Conservation (phyloP, 2,113 vertebrate species). For the Myanophis thanlyinensis region DNA sequence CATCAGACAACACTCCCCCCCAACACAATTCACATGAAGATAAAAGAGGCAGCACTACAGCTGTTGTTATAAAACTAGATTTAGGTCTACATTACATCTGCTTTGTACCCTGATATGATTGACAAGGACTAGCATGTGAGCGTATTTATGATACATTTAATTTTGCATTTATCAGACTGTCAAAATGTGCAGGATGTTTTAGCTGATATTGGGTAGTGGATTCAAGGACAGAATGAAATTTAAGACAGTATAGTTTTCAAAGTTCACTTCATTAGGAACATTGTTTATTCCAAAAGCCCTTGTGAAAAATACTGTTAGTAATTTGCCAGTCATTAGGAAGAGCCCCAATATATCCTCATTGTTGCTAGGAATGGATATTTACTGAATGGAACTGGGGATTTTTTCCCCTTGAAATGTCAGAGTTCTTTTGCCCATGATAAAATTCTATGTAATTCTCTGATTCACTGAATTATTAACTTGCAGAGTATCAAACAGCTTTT, state of each 20-base stretch:
- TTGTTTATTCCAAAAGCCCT: not conserved
- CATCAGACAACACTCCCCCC: not conserved
- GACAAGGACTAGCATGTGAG: not conserved
- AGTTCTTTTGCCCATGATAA: not conserved
- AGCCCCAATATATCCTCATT: not conserved
- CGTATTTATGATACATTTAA: not conserved
- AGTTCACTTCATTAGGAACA: not conserved
- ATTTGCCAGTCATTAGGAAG: too few relatives aligned
- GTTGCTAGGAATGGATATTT: not conserved
- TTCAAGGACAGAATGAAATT: not conserved
- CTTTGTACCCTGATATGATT: not conserved
- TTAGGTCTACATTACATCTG: not conserved
- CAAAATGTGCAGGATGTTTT: not conserved
- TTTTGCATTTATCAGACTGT: not conserved
- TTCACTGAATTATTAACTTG: not conserved
- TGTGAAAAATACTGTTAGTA: not conserved
- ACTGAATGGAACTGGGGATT: not conserved
- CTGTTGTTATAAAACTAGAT: not conserved
- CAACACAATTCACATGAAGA: not conserved
- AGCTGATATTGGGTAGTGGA: not conserved
- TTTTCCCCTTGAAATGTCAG: not conserved
- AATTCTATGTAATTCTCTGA: not conserved
- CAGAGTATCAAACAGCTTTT: not conserved
- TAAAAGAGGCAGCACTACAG: not conserved
- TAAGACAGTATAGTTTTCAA: not conserved